Evolutionary conservation across 2,888 invertebrate genomes (phyloP), one percentile per base, ranked within the genome.

Genomic region (Macroteleia sp.): DNA sequence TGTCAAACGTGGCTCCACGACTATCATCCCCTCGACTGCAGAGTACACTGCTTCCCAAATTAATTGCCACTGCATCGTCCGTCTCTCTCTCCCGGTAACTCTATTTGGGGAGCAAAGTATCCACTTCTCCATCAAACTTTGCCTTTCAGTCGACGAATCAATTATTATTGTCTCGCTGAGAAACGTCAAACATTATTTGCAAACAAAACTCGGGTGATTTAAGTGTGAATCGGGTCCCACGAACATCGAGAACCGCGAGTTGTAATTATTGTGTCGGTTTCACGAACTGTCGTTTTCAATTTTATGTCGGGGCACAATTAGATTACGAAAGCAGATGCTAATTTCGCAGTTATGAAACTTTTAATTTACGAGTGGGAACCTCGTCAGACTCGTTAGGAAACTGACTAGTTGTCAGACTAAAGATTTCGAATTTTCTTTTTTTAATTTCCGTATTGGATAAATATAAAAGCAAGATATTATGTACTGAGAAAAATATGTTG

Each of bases 1-100:
- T 73, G 77, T 75, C 81, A 71, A 71, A 42, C 77, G 71, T 50
- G 56, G 73, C 64, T 73, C 59, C 54, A 71, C 66, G 77, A n/a
- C 25, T 25, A 50, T 77, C 77, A 77, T 64, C 64, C 48, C 57
- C 61, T 39, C 52, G 48, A 48, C 64, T 16, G 42, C 36, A 5
- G 10, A 22, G 28, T 34, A 16, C 42, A 32, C 52, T 10, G 36
- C 56, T 57, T 50, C n/a, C 62, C 50, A 59, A 62, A 70, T 76
- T 76, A 64, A 66, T 69, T 76, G 80, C 69, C 62, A 50, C 36
- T 42, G 22, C 54, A 9, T 5, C 25, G 30, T 19, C n/a, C 25
- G 28, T 19, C 20, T 10, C 20, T 12, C 12, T 32, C 41, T 1
- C 5, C 44, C 9, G 17, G 17, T 10, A 10, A 10, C 30, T 5